These are phyloP conservation scores for Tachysurus vachellii DNA, from an alignment of 2,113 vertebrate species.

Conservation along the genomic window DNA sequence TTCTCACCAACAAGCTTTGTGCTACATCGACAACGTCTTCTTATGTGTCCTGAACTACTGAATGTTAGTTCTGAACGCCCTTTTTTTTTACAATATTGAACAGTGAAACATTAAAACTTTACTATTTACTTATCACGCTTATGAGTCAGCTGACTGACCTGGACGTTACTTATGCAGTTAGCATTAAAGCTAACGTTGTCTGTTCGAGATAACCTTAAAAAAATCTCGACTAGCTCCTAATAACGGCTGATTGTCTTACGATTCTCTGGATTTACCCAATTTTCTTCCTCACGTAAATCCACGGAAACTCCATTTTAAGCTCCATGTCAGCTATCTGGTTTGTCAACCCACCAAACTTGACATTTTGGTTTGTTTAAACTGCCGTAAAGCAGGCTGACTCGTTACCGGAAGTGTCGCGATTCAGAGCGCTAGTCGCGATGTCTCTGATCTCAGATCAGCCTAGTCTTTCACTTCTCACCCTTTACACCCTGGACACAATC, in stretches of 20 bases:
- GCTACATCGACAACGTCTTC: not conserved
- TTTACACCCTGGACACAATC: too few species aligned
- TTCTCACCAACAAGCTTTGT: not conserved
- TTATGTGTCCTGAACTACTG: not conserved
- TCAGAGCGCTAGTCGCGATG: not conserved
- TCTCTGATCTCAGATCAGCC: constrained; percentile 14
- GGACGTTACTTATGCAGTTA: constrained; percentile 19
- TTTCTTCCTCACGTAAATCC: constrained; percentile 20
- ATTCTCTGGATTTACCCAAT: not conserved
- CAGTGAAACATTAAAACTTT: constrained; percentile 10
- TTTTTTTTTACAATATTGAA: not conserved
- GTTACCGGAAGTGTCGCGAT: constrained; percentile 57
- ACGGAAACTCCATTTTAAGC: constrained; percentile 5
- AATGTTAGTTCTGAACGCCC: too few species aligned
- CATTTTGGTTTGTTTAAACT: constrained; percentile 48
- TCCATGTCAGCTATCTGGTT: not conserved
- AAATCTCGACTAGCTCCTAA: not conserved
- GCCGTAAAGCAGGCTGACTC: constrained; percentile 49
- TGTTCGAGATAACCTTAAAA: constrained; percentile 14
- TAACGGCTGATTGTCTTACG: not conserved
- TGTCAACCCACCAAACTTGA: constrained; percentile 39
- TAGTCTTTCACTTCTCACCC: too few species aligned
- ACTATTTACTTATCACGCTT: not conserved
- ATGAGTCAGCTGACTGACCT: constrained; percentile 29
- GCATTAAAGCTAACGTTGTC: constrained; percentile 26